Percentiles rank a stretch among this genome's conserved stretches.
These are phyloP conservation scores for Pardosa pseudoannulata DNA, from an alignment of 2,888 invertebrate species.

Conservation along the genomic window DNA sequence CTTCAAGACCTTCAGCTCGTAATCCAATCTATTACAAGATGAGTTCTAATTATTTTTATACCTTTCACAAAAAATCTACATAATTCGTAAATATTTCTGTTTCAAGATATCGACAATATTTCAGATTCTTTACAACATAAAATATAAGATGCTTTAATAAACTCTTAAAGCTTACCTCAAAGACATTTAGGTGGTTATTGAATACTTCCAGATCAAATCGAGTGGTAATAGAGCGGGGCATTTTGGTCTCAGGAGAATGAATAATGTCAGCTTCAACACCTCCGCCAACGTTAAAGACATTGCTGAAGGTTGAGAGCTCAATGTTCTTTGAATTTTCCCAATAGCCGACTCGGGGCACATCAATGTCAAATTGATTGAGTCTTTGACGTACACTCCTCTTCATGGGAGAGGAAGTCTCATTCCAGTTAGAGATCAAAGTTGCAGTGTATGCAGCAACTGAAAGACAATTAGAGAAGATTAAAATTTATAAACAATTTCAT, in stretches of 20 bases:
- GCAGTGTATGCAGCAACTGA: slow-evolving; percentile 90
- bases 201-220: slow-evolving; percentile 91
- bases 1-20: slow-evolving; percentile 91
- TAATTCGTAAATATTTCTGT: no score
- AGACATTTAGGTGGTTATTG: slow-evolving; percentile 90
- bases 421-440: slow-evolving; percentile 91
- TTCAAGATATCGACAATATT: no score
- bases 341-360: slow-evolving; percentile 91
- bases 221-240: slow-evolving; percentile 86
- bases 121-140: no score
- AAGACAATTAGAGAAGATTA: not conserved
- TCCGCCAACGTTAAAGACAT: slow-evolving; percentile 90
- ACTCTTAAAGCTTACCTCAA: slow-evolving; percentile 81
- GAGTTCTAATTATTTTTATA: no score
- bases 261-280: slow-evolving; percentile 89
- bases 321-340: slow-evolving; percentile 94
- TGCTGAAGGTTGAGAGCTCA: slow-evolving; percentile 90
- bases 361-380: slow-evolving; percentile 86
- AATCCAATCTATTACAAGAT: slow-evolving; percentile 82
- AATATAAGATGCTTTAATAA: no score
- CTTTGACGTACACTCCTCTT: slow-evolving; percentile 90
- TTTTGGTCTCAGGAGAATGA: slow-evolving; percentile 84
- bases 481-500: not conserved
- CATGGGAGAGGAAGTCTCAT: slow-evolving; percentile 80
- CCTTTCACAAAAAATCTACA: no score